Base-by-base conservation (phyloP, 2,113 vertebrate genomes). In the Scophthalmus maximus region DNA sequence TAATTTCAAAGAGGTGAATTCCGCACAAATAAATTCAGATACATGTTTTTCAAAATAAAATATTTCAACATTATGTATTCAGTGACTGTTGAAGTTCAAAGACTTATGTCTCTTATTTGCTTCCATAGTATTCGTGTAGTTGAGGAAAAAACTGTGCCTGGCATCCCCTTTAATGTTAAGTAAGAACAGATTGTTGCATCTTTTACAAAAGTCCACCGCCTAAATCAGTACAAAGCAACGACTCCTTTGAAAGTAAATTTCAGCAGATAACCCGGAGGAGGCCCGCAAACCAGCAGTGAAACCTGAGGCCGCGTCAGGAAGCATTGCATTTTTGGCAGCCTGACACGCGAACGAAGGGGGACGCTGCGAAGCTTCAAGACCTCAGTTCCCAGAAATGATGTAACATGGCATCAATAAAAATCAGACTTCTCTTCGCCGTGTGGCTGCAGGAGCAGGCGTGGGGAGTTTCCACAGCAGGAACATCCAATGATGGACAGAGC, bases 331-430 rank as follows among this genome's bases (percentile, higher is more conserved):
- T 18, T 44, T 68, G 56, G 56, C 64, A 29, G 22, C 38, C 2
- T 3, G 26, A 8, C 38, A 22, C 32, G 34, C n/a, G 46, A 60
- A 42, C 8, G 17, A 20, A 12, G 53, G 55, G n/a, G 68, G 64
- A 68, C 6, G 20, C 27, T 62, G 51, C 46, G 46, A 72, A 51
- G 40, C 32, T 56, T 65, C 9, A 67, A 63, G 5, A 0, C 20
- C 52, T 62, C 23, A 46, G 2, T 71, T 67, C 26, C 76, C 68
- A 77, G 68, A 73, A 77, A 67, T 64, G 40, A 80, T 60, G 76
- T 14, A 73, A 79, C 0, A 1, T 20, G 4, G 15, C 36, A 25
- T 47, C 61, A 71, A 2, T 22, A 44, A 3, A 42, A 36, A 62
- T 30, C 40, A 7, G 57, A 12, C 38, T n/a, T 61, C 25, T 42